phyloP scores from a whole-genome alignment of 2,888 invertebrate species.

The Idaea dimidiata region DNA sequence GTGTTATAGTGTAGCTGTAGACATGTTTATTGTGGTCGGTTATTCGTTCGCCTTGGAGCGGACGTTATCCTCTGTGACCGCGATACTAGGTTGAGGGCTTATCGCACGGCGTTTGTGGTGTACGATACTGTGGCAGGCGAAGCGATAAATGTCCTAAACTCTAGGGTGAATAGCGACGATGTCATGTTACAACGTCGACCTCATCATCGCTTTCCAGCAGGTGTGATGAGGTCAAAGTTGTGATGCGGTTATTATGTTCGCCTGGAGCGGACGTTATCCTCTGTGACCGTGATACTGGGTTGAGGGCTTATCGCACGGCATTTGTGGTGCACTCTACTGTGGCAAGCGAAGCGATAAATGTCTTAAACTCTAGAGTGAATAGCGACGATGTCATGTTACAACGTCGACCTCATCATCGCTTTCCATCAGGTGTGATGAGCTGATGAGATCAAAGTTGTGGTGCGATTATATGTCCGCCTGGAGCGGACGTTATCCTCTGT shows the following conservation, averaged over 20 bases:
- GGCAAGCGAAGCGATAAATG: conserved; percentile 6
- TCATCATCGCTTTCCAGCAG: no score
- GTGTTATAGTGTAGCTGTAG: conserved; percentile 48
- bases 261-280: conserved; percentile 73
- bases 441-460: no score
- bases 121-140: not conserved
- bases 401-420: no score
- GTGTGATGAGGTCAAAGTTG: no score
- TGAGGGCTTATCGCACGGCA: conserved; percentile 47
- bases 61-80: conserved; percentile 65
- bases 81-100: conserved; percentile 51
- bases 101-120: conserved; percentile 36
- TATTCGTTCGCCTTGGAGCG: conserved; percentile 65
- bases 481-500: conserved; percentile 66
- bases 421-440: no score
- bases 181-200: no score
- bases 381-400: no score
- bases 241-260: conserved; percentile 50
- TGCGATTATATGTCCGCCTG: conserved; percentile 65
- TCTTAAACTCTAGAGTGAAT: not conserved
- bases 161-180: no score
- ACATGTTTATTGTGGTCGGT: conserved; percentile 43
- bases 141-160: conserved; percentile 2
- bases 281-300: conserved; percentile 52
- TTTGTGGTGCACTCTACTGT: conserved; percentile 10